Evolutionary conservation across 2,797 vertebrate species (phyloP).

Genomic region (Monodelphis domestica): DNA sequence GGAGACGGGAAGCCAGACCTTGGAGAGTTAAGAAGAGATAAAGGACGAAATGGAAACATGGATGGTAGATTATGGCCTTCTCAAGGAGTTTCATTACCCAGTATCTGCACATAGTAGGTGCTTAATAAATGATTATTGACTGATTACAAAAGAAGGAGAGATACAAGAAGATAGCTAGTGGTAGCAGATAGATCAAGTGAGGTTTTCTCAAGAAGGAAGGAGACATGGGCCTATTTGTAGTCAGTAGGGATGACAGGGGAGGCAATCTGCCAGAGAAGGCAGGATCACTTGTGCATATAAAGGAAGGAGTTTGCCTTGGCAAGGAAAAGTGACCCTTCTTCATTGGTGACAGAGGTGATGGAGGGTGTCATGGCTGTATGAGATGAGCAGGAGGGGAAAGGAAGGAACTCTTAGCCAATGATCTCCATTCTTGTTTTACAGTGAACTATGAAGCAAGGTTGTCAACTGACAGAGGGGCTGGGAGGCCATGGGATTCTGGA

Average conservation of each 20-base stretch:
- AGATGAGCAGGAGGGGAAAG: neutral
- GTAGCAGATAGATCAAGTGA: neutral
- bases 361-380: neutral
- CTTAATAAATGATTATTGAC: neutral
- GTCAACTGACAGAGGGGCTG: neutral
- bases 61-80: neutral
- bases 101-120: neutral
- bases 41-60: neutral
- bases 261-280: neutral
- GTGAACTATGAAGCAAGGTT: neutral
- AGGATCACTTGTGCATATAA: neutral
- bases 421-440: neutral
- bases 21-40: neutral
- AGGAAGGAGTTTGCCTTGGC: neutral
- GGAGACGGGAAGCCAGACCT: neutral
- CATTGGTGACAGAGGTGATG: neutral
- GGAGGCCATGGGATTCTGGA: neutral
- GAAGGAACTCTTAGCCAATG: neutral
- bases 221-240: neutral
- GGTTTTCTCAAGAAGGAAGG: neutral
- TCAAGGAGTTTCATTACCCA: neutral
- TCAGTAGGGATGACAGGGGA: neutral
- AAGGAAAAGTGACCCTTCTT: neutral
- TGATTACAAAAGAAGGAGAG: neutral
- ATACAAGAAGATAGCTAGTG: neutral